Conservation (phyloP, 2,113 vertebrate species). For the Catagonus wagneri region DNA sequence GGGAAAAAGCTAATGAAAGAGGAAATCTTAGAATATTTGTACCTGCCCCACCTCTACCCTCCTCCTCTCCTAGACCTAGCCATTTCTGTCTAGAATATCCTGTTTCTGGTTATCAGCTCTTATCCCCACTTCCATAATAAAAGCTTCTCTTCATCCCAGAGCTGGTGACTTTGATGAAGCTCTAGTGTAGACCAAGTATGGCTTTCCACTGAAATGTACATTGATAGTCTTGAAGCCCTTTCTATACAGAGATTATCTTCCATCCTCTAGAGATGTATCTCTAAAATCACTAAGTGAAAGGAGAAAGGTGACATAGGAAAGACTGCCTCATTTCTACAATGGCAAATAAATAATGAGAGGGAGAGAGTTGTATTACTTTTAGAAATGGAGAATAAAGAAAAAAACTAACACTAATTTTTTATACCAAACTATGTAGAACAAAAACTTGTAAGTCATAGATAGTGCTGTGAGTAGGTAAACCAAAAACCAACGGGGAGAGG, state of each 20-base stretch:
- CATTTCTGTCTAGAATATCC: not conserved
- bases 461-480: not conserved
- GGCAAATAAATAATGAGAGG: not conserved
- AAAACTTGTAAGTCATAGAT: not conserved
- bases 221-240: not conserved
- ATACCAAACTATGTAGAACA: not conserved
- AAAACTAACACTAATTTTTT: not conserved
- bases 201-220: not conserved
- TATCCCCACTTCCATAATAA: not conserved
- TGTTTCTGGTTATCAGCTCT: not conserved
- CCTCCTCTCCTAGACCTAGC: not conserved
- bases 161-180: not conserved
- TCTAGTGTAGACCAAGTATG: not conserved
- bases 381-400: not conserved
- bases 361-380: not conserved
- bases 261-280: not conserved
- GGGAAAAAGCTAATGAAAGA: not conserved
- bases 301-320: not conserved
- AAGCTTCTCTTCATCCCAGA: not conserved
- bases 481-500: no score
- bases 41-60: not conserved
- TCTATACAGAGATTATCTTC: not conserved
- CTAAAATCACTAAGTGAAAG: slow-evolving; percentile 1
- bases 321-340: not conserved
- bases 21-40: not conserved